A percentile compares a stretch with the other conserved stretches of the same genome.
Conservation (phyloP, 1,140 invertebrate genomes). For the Brachionus sp. region DNA sequence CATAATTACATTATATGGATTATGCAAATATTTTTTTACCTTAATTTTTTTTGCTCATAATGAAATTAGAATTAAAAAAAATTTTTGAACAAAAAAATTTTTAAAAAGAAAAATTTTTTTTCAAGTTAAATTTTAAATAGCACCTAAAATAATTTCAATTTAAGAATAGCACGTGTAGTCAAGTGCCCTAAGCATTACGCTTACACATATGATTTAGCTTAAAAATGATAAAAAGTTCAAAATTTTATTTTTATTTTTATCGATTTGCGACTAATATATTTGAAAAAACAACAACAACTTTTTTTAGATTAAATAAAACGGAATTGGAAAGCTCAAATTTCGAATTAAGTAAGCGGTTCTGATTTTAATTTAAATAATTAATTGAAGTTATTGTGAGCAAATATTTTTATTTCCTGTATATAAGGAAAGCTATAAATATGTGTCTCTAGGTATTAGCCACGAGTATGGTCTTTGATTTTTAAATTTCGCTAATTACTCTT, state of each 20-base stretch:
- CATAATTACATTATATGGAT: background rate
- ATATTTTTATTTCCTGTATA: conserved; percentile 5
- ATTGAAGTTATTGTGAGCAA: background rate
- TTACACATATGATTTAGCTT: background rate
- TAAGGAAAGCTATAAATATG: background rate
- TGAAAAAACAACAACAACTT: background rate
- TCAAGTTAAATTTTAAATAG: background rate
- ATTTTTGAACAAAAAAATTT: no score
- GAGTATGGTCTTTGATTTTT: background rate
- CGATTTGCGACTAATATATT: background rate
- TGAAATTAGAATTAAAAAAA: background rate
- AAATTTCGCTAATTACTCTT: background rate
- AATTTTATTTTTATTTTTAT: background rate
- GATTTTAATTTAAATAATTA: background rate
- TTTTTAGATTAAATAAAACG: background rate
- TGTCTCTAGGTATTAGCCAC: background rate
- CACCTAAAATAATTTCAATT: background rate
- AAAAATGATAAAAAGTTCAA: background rate
- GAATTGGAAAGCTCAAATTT: background rate
- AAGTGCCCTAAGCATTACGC: background rate
- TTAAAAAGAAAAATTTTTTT: background rate
- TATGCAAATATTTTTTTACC: conserved; percentile 4
- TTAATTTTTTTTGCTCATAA: background rate
- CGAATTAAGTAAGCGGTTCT: background rate
- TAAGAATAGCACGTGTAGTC: background rate